Base-by-base conservation (phyloP, 2,113 vertebrate genomes). In the Tyto alba region DNA sequence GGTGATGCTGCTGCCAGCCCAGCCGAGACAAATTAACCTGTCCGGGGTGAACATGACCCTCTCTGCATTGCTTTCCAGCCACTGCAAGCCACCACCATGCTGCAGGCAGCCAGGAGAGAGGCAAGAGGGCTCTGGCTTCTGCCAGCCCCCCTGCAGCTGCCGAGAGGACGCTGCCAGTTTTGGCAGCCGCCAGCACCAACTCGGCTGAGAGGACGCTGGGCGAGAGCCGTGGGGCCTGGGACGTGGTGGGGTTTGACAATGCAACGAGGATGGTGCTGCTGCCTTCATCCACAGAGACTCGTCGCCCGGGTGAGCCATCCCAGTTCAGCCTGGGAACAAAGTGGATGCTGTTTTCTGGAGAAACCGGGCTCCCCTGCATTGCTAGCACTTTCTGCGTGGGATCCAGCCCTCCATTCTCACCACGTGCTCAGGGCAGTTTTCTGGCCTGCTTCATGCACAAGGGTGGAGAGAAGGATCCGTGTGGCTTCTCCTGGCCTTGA, bases 91-190 rank as follows among this genome's bases (percentile, higher is more conserved):
- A 67, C 66, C 86, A 59, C 18, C 47, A 2, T 59, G 69, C 81
- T 67, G 90, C 38, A 15, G 89, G 50, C 50, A 92, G 23, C 43
- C 13, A 3, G 53, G 67, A 86, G 16, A 72, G 82, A 80, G 86
- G 41, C 18, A 47, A 69, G 30, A 98, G 93, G 96, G 96, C 90
- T n/a, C 84, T 96, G 38, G 22, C 82, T 64, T 85, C 95, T 77
- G 94, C 94, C 69, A 96, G 36, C 3, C 95, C 93, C 94, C 95
- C 95, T 93, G 95, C 90, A 75, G 97, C 96, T 22, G 94, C 93
- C 1, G 92, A 98, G 93, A 97, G 94, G 85, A 98, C 94, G 2
- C 81, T 97, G 16, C 90, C 95, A 26, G 98, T 97, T 41, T 91
- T 96, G 25, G 97, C 41, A 71, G 36, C 43, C 1, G 2, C 9